These are phyloP conservation scores for Anabas testudineus DNA, from an alignment of 2,797 vertebrate species.

Conservation along the genomic window DNA sequence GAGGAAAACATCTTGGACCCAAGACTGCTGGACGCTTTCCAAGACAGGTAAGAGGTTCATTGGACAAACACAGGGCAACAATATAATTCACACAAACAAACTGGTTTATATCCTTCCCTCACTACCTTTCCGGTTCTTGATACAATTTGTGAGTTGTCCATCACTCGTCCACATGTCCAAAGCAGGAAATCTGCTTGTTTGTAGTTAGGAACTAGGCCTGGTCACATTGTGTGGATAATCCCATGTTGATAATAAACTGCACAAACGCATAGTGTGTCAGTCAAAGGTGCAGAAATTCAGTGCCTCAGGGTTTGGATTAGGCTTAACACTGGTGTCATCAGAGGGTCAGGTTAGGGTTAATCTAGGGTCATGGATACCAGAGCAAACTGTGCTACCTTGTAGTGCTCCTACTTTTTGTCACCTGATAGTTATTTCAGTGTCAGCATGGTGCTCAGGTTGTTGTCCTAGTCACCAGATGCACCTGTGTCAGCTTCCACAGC, in stretches of 20 bases:
- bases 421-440: slow-evolving; percentile 40
- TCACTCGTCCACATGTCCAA: neutral
- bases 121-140: slow-evolving; percentile 14
- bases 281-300: slow-evolving; percentile 14
- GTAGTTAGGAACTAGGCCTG: neutral
- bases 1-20: slow-evolving; percentile 97
- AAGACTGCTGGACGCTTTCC: slow-evolving; percentile 91
- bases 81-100: neutral
- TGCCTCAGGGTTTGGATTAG: slow-evolving; percentile 13
- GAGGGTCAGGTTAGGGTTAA: slow-evolving; percentile 36
- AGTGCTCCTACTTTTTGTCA: slow-evolving; percentile 36
- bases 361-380: slow-evolving; percentile 32
- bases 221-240: neutral
- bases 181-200: neutral
- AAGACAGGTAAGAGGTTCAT: slow-evolving; percentile 89
- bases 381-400: slow-evolving; percentile 33
- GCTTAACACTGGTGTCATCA: slow-evolving; percentile 32
- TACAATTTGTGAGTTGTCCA: neutral
- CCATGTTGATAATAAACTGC: neutral
- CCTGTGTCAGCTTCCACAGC: slow-evolving; percentile 21
- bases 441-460: slow-evolving; percentile 44
- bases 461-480: slow-evolving; percentile 37
- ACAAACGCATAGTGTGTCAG: neutral
- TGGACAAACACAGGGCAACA: neutral
- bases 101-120: neutral